Percentiles rank a stretch among this genome's conserved stretches.
Conservation (phyloP, 2,888 invertebrate species). For the Dilophus febrilis region DNA sequence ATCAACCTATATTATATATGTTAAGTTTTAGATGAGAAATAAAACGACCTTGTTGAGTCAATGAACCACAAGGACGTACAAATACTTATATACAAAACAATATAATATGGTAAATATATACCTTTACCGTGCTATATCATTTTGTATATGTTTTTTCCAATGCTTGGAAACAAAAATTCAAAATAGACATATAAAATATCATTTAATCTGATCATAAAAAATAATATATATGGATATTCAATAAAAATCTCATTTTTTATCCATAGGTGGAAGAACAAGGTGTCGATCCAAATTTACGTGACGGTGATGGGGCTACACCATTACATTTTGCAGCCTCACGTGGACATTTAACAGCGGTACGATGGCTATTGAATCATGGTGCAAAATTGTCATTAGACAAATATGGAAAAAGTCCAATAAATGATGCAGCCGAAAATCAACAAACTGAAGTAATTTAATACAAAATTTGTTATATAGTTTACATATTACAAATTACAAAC, state of each 20-base stretch:
- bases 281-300: slow-evolving; percentile 67
- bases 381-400: slow-evolving; percentile 67
- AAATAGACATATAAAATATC: no score
- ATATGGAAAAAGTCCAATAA: slow-evolving; percentile 78
- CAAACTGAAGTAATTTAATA: slow-evolving; percentile 75
- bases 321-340: slow-evolving; percentile 77
- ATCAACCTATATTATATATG: no score
- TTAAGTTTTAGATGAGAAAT: no score
- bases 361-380: slow-evolving; percentile 72
- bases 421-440: slow-evolving; percentile 81
- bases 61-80: no score
- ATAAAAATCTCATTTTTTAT: neutral
- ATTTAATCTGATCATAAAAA: no score
- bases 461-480: neutral
- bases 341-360: slow-evolving; percentile 61
- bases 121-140: no score
- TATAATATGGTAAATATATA: no score
- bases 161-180: no score
- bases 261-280: slow-evolving; percentile 60
- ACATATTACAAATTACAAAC: neutral
- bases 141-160: no score
- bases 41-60: neutral
- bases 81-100: no score
- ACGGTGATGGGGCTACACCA: slow-evolving; percentile 78
- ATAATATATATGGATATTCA: neutral